Evolutionary conservation across 2,797 vertebrate genomes (phyloP).

Genomic region (Ptychadena robeensis): DNA sequence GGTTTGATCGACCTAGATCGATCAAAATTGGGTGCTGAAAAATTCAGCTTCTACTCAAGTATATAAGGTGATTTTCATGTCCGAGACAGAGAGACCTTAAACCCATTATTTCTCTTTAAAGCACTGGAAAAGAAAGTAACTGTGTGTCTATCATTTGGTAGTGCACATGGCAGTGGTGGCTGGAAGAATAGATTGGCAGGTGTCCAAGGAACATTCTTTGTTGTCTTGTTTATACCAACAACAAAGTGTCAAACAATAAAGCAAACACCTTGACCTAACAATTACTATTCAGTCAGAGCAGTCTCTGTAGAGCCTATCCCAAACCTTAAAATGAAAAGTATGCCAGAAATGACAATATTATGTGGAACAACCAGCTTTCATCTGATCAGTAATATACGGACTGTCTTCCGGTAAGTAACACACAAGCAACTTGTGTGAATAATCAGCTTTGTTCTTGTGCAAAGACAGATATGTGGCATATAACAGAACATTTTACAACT

Average conservation of each 20-base stretch:
- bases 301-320: constrained; percentile 40
- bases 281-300: constrained; percentile 6
- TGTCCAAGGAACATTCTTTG: constrained; percentile 14
- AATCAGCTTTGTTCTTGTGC: not conserved
- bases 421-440: not conserved
- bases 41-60: too few relatives aligned
- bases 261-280: not conserved
- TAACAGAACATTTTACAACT: not conserved
- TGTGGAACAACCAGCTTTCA: constrained; percentile 50
- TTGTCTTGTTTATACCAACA: constrained; percentile 32
- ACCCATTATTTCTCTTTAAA: too few relatives aligned
- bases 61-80: too few relatives aligned
- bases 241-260: not conserved
- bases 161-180: not conserved
- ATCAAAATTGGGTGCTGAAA: too few relatives aligned
- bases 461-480: not conserved
- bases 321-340: constrained; percentile 36
- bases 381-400: not conserved
- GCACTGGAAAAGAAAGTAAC: too few relatives aligned
- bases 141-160: too few relatives aligned
- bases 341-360: constrained; percentile 48
- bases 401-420: not conserved
- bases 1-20: too few relatives aligned
- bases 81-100: too few relatives aligned
- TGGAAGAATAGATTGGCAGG: not conserved